These are phyloP conservation scores for Caenorhabditis macrosperma DNA, from an alignment of 2,888 invertebrate genomes.

Conservation along the genomic window DNA sequence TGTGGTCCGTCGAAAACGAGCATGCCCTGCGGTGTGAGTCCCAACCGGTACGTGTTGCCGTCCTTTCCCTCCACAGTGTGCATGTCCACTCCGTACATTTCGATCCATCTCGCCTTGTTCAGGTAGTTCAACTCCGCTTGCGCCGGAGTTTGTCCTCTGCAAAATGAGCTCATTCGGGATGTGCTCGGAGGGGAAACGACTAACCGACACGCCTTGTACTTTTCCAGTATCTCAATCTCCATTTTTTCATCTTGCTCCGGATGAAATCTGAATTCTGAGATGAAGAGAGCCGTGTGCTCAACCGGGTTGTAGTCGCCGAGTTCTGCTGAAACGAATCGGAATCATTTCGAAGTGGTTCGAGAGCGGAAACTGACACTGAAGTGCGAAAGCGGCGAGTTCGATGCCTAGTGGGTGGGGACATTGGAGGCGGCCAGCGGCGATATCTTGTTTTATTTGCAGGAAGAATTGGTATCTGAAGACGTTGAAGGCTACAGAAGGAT, in stretches of 20 bases:
- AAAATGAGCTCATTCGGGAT: slow-evolving; percentile 17
- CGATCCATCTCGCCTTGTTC: slow-evolving; percentile 94
- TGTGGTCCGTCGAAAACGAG: slow-evolving; percentile 96
- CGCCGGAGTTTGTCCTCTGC: slow-evolving; percentile 89
- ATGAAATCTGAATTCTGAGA: slow-evolving; percentile 97
- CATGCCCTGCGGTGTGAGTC: slow-evolving; percentile 97
- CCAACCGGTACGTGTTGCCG: slow-evolving; percentile 94
- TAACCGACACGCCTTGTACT: slow-evolving; percentile 84
- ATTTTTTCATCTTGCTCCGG: slow-evolving; percentile 85
- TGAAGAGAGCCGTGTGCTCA: slow-evolving; percentile 94
- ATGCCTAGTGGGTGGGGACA: slow-evolving; percentile 91
- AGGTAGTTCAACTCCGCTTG: slow-evolving; percentile 97
- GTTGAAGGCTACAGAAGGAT: too few relatives aligned
- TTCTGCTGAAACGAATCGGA: slow-evolving; percentile 86
- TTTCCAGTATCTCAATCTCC: slow-evolving; percentile 94
- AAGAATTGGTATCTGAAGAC: slow-evolving; percentile 91
- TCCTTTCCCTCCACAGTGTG: slow-evolving; percentile 90
- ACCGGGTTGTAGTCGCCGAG: slow-evolving; percentile 95
- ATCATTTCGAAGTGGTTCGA: background rate
- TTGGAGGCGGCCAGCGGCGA: slow-evolving; percentile 91
- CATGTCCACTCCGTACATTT: slow-evolving; percentile 99
- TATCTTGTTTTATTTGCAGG: slow-evolving; percentile 95
- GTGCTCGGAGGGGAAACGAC: background rate
- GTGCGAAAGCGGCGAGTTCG: slow-evolving; percentile 91
- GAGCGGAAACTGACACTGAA: slow-evolving; percentile 89